phyloP scores from a whole-genome alignment of 2,797 vertebrate genomes.

The Girardinus metallicus region DNA sequence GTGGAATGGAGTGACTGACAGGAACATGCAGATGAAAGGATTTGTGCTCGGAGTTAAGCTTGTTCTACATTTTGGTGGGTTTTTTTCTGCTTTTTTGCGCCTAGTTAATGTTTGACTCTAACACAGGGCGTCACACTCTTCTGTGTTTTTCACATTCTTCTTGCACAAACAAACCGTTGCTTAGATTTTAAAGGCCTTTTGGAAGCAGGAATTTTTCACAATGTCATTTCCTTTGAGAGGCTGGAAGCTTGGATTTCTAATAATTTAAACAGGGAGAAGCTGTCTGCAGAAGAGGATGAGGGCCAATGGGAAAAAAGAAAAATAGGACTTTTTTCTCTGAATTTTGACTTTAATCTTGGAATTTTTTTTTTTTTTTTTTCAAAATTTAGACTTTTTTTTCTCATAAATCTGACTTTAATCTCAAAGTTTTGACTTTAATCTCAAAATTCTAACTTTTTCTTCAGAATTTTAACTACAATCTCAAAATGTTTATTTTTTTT shows the following conservation, averaged over 20 bases:
- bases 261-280: not conserved
- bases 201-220: not conserved
- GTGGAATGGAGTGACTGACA: slow-evolving; percentile 54
- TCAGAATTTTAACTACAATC: too few species aligned
- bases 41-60: slow-evolving; percentile 5
- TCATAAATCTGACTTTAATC: too few species aligned
- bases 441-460: too few species aligned
- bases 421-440: too few species aligned
- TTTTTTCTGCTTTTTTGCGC: not conserved
- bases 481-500: too few species aligned
- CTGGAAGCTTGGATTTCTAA: not conserved
- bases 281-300: too few species aligned
- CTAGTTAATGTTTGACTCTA: slow-evolving; percentile 1
- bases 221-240: not conserved
- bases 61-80: not conserved
- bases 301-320: too few species aligned
- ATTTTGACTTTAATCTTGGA: too few species aligned
- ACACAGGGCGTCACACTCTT: not conserved
- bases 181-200: slow-evolving; percentile 3
- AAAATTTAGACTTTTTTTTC: too few species aligned
- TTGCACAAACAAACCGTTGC: not conserved
- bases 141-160: not conserved
- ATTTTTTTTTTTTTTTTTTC: too few species aligned
- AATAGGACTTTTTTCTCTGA: too few species aligned
- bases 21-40: slow-evolving; percentile 23